Evolutionary conservation across 2,888 invertebrate species (phyloP), one percentile per base, ranked within the genome.

Genomic region (Orthosia incerta): DNA sequence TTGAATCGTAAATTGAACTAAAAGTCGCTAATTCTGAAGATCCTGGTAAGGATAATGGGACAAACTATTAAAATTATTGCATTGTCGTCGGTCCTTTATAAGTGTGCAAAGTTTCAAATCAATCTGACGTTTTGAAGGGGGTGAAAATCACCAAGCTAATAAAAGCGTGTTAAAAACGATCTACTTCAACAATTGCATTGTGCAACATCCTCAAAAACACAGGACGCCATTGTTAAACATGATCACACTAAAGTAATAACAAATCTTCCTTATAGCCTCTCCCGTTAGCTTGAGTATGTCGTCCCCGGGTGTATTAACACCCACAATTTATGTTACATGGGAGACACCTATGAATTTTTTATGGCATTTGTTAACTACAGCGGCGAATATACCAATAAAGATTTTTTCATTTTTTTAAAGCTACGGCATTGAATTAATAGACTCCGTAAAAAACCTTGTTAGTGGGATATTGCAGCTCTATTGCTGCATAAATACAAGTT

Each of bases 331-430:
- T 91, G 89, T 90, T 90, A 88, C 89, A 89, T 90, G 89, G 87
- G 89, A 90, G 89, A 88, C 87, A 89, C 89, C 92, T 93, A 92
- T 92, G 91, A 92, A 91, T 88, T 89, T 92, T 92, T 92, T 91
- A 93, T 89, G 86, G 87, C 84, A 77, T 89, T 90, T 90, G 88
- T 91, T 91, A 89, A 90, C 90, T 91, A 89, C 88, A n/a, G 23
- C 70, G 9, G 59, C 62, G 84, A 80, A 90, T 90, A 88, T 90
- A 87, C 84, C 88, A 86, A 89, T 90, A 91, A 90, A 90, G 86
- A 85, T 86, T 84, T 90, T 85, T 83, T 64, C 71, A 31, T 73
- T 77, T 78, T 80, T 74, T 57, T n/a, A n/a, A 71, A 66, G 64
- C 55, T 13, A 61, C 63, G 56, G 26, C 60, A 20, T 51, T 50